A percentile compares a stretch with the other conserved stretches of the same genome.
Conservation (phyloP, 2,113 vertebrate species). For the Seriola dumerili region DNA sequence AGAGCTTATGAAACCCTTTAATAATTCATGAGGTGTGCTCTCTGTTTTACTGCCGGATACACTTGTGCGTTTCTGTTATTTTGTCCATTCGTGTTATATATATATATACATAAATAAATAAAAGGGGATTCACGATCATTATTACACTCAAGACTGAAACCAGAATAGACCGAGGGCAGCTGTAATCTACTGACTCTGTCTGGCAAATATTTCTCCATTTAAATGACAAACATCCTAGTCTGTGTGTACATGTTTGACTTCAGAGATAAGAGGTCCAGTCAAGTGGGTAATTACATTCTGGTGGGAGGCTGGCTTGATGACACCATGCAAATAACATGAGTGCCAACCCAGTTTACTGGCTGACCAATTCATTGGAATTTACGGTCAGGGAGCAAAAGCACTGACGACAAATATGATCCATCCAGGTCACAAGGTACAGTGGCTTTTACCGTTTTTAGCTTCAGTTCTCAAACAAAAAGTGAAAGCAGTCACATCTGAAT, state of each 20-base stretch:
- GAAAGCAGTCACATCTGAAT: neutral
- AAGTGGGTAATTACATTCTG: conserved; percentile 24
- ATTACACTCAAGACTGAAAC: conserved; percentile 10
- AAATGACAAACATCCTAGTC: conserved; percentile 28
- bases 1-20: neutral
- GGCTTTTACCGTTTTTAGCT: neutral
- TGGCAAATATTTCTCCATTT: conserved; percentile 25
- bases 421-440: neutral
- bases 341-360: conserved; percentile 1
- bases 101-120: neutral
- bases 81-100: neutral
- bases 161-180: conserved; percentile 8
- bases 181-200: conserved; percentile 23
- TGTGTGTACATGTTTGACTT: neutral
- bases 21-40: neutral
- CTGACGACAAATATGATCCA: neutral
- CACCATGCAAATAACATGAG: conserved; percentile 7
- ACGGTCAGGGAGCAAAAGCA: neutral
- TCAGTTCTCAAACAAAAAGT: neutral
- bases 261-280: conserved; percentile 36
- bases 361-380: conserved; percentile 35
- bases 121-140: neutral
- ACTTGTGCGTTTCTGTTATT: neutral
- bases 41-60: conserved; percentile 1
- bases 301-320: conserved; percentile 34